Base-by-base conservation (phyloP, 2,888 invertebrate genomes). In the Polyommatus iphigenia region DNA sequence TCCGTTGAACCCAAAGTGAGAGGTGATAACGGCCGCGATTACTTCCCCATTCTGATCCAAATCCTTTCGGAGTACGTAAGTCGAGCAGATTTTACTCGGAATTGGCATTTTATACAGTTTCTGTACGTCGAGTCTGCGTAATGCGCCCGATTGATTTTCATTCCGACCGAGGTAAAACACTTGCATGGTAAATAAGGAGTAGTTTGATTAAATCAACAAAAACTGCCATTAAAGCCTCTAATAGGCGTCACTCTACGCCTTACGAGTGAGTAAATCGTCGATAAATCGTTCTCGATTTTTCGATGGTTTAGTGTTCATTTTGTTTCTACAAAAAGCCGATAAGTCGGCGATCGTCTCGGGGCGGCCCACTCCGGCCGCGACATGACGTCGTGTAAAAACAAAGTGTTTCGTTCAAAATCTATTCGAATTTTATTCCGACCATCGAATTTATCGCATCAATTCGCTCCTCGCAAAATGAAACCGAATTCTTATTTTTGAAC, bases 371-470 rank as follows among this genome's bases (percentile, higher is more conserved):
- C 20, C n/a, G 59, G 20, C 20, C 6, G 67, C 32, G 67, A 67
- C 15, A 29, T 2, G 18, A 67, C 20, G 67, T 29, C 6, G 15
- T 29, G 29, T 62, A 67, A 67, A 62, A 67, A 67, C 10, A 20
- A 72, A 72, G 41, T 72, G 41, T 72, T 72, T 72, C 7, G 41
- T 72, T 72, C 72, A 36, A 72, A n/a, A n/a, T 20, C 72, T 41
- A 72, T 41, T 72, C 36, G 13, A 72, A 15, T 72, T 72, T 67
- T 67, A 29, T 32, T 41, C 72, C 72, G 41, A 72, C 3, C 24
- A 20, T 72, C 15, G 13, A 41, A 24, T 41, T 41, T 72, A 20
- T 72, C 72, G 85, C 41, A 20, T 72, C 36, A 41, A 72, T 72
- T 41, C 41, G 3, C 36, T 41, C 41, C n/a, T n/a, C 20, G 8